Percentiles rank a stretch among this genome's conserved stretches.
Conservation (phyloP, 2,113 vertebrate species). For the Arothron firmamentum region DNA sequence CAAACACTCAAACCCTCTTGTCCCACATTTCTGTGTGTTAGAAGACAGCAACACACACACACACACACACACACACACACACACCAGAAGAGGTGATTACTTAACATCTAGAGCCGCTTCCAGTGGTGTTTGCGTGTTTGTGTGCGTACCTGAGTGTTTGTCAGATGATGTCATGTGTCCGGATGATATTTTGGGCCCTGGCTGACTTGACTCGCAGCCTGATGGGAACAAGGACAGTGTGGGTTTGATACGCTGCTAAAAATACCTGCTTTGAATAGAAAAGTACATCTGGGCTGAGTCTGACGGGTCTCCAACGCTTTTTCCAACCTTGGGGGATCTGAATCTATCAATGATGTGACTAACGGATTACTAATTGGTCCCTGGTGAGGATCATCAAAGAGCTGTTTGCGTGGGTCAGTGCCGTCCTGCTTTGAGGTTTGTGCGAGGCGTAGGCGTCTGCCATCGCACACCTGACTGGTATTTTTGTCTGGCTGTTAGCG, state of each 20-base stretch:
- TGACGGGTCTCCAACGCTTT: slow-evolving; percentile 3
- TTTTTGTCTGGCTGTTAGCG: background rate
- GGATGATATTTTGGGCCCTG: background rate
- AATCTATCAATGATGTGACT: background rate
- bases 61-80: slow-evolving; percentile 8
- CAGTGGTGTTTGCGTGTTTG: background rate
- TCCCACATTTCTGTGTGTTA: slow-evolving; percentile 19
- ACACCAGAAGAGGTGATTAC: background rate
- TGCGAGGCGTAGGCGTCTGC: background rate
- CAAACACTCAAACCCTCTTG: slow-evolving; percentile 48
- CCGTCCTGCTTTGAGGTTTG: background rate
- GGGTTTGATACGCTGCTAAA: slow-evolving; percentile 29
- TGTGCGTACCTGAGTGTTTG: background rate
- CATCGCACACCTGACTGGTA: background rate
- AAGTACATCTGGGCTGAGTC: slow-evolving; percentile 13
- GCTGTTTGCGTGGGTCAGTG: background rate
- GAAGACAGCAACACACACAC: background rate
- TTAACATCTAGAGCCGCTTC: background rate
- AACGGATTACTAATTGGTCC: background rate
- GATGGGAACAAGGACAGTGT: slow-evolving; percentile 21
- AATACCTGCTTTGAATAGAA: slow-evolving; percentile 25
- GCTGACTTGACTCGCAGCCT: background rate
- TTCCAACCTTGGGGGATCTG: background rate
- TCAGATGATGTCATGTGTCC: background rate
- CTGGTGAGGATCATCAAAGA: background rate